Evolutionary conservation across 2,888 invertebrate species (phyloP), one percentile per base, ranked within the genome.

Genomic region (Macaria notata): DNA sequence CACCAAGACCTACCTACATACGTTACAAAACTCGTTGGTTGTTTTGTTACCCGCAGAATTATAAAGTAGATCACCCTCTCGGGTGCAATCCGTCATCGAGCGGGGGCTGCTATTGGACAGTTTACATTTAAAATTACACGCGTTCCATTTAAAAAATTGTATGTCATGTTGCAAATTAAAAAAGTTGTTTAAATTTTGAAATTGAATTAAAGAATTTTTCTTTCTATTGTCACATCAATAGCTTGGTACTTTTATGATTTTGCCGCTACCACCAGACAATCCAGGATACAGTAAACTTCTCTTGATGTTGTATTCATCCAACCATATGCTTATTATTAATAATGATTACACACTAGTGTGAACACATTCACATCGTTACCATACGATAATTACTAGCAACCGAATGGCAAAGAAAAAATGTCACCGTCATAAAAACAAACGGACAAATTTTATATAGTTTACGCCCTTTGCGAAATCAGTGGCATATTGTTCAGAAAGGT

Each of bases 381-480:
- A 4, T 36, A n/a, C n/a, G 7, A 36, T 3, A 6, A 7, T 36
- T 36, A 36, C 41, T 41, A 5, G 1, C 8, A 41, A 8, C 9
- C 8, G 48, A 48, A 56, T 48, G 47, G 56, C 31, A 50, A 54
- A 33, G 65, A 76, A 73, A 19, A 81, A 87, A 86, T 84, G 85
- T 85, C 86, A 76, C 75, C 65, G 55, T 63, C 70, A 75, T 76
- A 78, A 77, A 76, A 70, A 62, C 62, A 68, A 81, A 80, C 78
- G 75, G 76, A 78, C 70, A 72, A 66, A 73, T 73, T 78, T 83
- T 83, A 84, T 84, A 69, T 75, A 73, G 75, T 74, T 69, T 69
- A 60, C 70, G 85, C 78, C 85, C 86, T 86, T 88, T 88, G 72
- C 66, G 65, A 69, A 73, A 66, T 62, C 70, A 69, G 68, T 66